Conservation (phyloP, 2,888 invertebrate genomes). For the Myathropa florea region DNA sequence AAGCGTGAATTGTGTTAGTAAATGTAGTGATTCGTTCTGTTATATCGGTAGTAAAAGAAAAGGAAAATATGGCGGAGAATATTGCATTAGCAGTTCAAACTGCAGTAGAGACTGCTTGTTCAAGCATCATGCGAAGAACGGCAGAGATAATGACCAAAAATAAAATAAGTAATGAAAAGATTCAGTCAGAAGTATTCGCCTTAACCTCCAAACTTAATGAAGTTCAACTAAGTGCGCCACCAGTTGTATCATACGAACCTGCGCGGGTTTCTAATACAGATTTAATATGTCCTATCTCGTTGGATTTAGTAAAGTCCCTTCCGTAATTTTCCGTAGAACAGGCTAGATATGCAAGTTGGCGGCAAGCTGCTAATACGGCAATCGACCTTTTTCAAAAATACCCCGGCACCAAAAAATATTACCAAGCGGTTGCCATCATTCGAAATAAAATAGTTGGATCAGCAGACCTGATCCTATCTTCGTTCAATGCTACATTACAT, state of each 20-base stretch:
- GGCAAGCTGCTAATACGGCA: constrained; percentile 6
- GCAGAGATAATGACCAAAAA: no score
- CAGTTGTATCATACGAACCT: background rate
- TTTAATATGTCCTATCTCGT: background rate
- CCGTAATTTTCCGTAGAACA: constrained; percentile 4
- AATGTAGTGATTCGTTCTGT: background rate
- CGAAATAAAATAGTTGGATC: constrained; percentile 17
- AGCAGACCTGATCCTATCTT: constrained; percentile 9
- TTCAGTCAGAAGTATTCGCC: background rate
- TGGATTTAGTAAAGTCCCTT: background rate
- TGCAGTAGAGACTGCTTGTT: no score
- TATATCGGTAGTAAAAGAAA: background rate
- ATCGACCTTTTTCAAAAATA: constrained; percentile 4
- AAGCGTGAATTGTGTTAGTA: background rate
- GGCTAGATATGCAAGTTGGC: background rate
- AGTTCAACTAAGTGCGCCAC: background rate
- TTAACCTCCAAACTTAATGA: background rate
- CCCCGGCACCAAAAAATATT: background rate
- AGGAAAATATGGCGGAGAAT: background rate
- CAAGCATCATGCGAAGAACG: no score
- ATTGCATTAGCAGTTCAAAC: background rate
- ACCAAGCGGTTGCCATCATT: constrained; percentile 25
- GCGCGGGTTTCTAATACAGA: background rate
- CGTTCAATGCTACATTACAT: constrained; percentile 14
- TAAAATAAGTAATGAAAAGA: no score